phyloP scores from a whole-genome alignment of 1,140 invertebrate species.

The Brachionus calyciflorus region DNA sequence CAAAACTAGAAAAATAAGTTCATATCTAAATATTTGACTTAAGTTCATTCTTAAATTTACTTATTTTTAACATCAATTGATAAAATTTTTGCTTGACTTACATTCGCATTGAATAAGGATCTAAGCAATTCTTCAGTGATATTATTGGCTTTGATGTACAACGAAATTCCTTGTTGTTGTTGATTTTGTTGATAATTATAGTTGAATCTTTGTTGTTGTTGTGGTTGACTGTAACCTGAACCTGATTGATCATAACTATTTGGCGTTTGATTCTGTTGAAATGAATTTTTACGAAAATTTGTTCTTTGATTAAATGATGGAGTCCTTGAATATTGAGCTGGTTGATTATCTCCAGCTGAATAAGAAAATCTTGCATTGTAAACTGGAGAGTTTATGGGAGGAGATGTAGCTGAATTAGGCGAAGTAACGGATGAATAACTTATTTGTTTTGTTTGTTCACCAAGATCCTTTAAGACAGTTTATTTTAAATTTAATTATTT shows the following conservation, averaged over 20 bases:
- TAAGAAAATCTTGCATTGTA: constrained; percentile 21
- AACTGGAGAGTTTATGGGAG: neutral
- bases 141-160: constrained; percentile 45
- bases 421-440: constrained; percentile 36
- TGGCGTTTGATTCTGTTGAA: neutral
- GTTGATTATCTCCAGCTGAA: neutral
- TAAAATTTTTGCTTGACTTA: constrained; percentile 29
- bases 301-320: constrained; percentile 11
- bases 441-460: constrained; percentile 35
- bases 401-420: constrained; percentile 3
- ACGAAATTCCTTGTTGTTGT: constrained; percentile 14
- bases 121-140: constrained; percentile 21
- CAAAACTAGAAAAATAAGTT: neutral
- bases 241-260: neutral
- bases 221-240: neutral
- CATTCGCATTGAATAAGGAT: constrained; percentile 15
- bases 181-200: neutral
- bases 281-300: constrained; percentile 18
- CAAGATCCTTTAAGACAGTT: neutral
- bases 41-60: neutral
- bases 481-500: neutral
- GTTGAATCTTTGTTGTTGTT: no score
- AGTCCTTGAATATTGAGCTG: neutral
- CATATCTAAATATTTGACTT: neutral
- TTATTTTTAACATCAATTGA: constrained; percentile 40